These are phyloP conservation scores for Cisticola juncidis DNA, from an alignment of 2,113 vertebrate species.

Conservation along the genomic window DNA sequence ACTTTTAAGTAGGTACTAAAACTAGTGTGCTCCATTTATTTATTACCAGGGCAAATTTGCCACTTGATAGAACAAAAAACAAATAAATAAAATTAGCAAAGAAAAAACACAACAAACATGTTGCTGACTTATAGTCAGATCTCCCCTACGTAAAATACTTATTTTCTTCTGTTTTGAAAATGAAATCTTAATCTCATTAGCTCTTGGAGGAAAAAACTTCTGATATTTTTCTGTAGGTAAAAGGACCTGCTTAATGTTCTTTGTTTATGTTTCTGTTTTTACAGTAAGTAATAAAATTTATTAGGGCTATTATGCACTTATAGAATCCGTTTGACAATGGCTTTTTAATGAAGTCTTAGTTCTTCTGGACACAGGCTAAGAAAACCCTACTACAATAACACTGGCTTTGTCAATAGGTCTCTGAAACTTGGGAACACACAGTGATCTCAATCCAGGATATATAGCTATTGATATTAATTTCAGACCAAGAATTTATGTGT, in stretches of 20 bases:
- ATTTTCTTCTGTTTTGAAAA: slow-evolving; percentile 66
- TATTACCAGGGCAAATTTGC: slow-evolving; percentile 40
- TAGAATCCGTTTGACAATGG: neutral
- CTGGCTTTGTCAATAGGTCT: neutral
- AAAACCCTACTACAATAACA: neutral
- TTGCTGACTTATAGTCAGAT: neutral
- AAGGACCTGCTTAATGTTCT: slow-evolving; percentile 13
- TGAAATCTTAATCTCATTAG: slow-evolving; percentile 52
- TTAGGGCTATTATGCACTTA: neutral
- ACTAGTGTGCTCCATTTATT: neutral
- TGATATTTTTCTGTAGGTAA: slow-evolving; percentile 24
- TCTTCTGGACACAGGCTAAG: slow-evolving; percentile 20
- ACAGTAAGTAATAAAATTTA: slow-evolving; percentile 17
- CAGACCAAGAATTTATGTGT: neutral
- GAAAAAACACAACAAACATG: neutral
- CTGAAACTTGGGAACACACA: neutral
- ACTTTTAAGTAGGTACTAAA: neutral
- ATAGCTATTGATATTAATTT: neutral
- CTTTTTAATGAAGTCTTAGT: slow-evolving; percentile 35
- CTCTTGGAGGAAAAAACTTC: slow-evolving; percentile 33
- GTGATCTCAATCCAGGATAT: neutral
- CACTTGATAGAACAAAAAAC: neutral
- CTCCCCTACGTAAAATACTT: slow-evolving; percentile 5
- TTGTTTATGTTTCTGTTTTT: slow-evolving; percentile 46
- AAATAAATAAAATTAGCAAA: slow-evolving; percentile 11